Conservation (phyloP, 2,888 invertebrate species). For the Antheraea yamamai region DNA sequence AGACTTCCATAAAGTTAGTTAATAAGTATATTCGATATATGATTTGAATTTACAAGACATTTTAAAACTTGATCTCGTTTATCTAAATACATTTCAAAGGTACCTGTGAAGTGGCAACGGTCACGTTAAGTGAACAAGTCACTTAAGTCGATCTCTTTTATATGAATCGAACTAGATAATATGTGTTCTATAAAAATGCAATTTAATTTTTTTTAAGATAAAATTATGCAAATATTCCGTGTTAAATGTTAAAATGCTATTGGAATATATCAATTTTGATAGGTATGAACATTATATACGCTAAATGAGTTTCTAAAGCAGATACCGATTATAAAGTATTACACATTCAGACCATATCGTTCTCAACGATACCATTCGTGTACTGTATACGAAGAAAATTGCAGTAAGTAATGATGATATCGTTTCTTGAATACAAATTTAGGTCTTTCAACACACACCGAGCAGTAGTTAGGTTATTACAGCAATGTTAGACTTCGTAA, state of each 20-base stretch:
- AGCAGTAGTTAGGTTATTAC: slow-evolving; percentile 66
- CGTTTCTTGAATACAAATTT: slow-evolving; percentile 78
- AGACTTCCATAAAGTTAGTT: slow-evolving; percentile 18
- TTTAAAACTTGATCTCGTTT: slow-evolving; percentile 41
- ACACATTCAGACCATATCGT: slow-evolving; percentile 63
- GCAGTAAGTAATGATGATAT: slow-evolving; percentile 78
- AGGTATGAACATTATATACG: slow-evolving; percentile 55
- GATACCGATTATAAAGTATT: slow-evolving; percentile 68
- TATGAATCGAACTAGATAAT: slow-evolving; percentile 49
- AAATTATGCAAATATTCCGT: not conserved
- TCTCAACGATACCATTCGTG: slow-evolving; percentile 62
- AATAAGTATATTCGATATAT: slow-evolving; percentile 42
- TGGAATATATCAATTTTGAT: slow-evolving; percentile 22
- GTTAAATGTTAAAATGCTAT: slow-evolving; percentile 4
- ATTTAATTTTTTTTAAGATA: not conserved
- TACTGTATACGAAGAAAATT: slow-evolving; percentile 76
- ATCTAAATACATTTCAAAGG: slow-evolving; percentile 51
- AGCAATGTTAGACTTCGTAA: slow-evolving; percentile 68
- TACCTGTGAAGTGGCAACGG: slow-evolving; percentile 53
- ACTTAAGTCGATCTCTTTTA: slow-evolving; percentile 49
- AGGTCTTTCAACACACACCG: slow-evolving; percentile 69
- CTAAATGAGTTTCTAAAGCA: slow-evolving; percentile 57
- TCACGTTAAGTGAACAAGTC: slow-evolving; percentile 45
- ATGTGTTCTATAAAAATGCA: slow-evolving; percentile 16
- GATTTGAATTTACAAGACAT: slow-evolving; percentile 25